phyloP scores from a whole-genome alignment of 2,797 vertebrate species.

The Lutjanus argentimaculatus region DNA sequence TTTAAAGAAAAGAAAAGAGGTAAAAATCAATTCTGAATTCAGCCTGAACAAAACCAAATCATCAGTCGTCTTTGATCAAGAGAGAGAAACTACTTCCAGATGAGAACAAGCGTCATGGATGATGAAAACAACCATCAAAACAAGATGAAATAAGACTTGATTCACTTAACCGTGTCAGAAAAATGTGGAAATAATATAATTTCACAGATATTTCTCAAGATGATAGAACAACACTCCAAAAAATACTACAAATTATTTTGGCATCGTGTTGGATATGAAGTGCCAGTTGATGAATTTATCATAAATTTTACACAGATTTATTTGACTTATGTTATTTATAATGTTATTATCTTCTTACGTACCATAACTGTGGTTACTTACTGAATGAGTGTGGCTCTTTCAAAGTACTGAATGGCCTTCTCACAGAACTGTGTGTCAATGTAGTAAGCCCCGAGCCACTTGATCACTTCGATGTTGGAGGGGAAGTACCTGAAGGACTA shows the following conservation, averaged over 20 bases:
- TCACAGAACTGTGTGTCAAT: conserved; percentile 98
- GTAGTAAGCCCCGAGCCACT: conserved; percentile 97
- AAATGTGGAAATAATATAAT: conserved; percentile 1
- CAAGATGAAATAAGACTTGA: not conserved
- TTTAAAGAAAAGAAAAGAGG: not conserved
- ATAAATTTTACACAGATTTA: not conserved
- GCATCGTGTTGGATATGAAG: not conserved
- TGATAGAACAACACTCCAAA: not conserved
- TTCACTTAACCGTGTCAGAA: not conserved
- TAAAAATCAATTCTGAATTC: not conserved
- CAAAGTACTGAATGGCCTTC: conserved; percentile 98
- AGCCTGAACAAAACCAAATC: conserved; percentile 7
- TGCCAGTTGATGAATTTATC: not conserved
- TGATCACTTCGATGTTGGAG: conserved; percentile 96
- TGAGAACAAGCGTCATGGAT: not conserved
- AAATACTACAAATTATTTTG: not conserved
- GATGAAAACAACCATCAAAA: not conserved
- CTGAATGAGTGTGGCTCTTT: conserved; percentile 97
- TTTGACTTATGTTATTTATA: not conserved
- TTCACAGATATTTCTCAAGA: conserved; percentile 5
- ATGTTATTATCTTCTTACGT: not conserved
- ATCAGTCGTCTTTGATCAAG: not conserved
- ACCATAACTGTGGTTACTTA: conserved; percentile 83
- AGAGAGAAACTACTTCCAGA: conserved; percentile 14
- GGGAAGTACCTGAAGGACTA: conserved; percentile 97